phyloP scores from a whole-genome alignment of 2,797 vertebrate species.

The Merluccius polli region DNA sequence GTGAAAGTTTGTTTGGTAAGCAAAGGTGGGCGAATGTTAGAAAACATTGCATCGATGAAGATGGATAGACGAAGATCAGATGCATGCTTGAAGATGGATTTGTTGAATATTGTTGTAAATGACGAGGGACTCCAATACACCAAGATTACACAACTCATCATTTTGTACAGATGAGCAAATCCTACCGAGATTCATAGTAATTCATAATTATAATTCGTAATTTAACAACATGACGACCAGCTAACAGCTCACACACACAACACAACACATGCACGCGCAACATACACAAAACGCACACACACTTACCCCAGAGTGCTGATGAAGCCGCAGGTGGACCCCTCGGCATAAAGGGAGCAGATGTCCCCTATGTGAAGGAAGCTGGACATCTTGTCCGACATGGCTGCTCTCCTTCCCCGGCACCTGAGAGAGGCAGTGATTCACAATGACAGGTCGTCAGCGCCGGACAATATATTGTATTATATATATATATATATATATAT shows the following conservation, averaged over 20 bases:
- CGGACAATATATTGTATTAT: too few species aligned
- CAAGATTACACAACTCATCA: too few species aligned
- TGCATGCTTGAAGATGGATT: neutral
- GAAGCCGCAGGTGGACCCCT: constrained; percentile 96
- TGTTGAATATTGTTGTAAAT: neutral
- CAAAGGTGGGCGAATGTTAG: neutral
- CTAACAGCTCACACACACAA: neutral
- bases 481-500: too few species aligned
- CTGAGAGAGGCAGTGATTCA: constrained; percentile 54
- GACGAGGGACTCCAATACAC: neutral
- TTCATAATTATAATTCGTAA: too few species aligned
- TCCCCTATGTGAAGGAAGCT: constrained; percentile 99
- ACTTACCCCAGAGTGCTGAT: constrained; percentile 99
- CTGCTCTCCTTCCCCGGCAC: constrained; percentile 59
- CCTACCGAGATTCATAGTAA: neutral
- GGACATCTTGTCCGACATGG: constrained; percentile 99
- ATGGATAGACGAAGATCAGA: neutral
- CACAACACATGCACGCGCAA: neutral
- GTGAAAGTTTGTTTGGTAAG: neutral
- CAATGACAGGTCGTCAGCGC: neutral
- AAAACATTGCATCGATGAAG: neutral
- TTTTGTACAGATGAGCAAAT: too few species aligned
- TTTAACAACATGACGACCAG: neutral
- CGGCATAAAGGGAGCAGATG: constrained; percentile 96
- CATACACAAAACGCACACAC: constrained; percentile 4